These are phyloP conservation scores for Lophotriccus pileatus DNA, from an alignment of 2,797 vertebrate genomes.

Conservation along the genomic window DNA sequence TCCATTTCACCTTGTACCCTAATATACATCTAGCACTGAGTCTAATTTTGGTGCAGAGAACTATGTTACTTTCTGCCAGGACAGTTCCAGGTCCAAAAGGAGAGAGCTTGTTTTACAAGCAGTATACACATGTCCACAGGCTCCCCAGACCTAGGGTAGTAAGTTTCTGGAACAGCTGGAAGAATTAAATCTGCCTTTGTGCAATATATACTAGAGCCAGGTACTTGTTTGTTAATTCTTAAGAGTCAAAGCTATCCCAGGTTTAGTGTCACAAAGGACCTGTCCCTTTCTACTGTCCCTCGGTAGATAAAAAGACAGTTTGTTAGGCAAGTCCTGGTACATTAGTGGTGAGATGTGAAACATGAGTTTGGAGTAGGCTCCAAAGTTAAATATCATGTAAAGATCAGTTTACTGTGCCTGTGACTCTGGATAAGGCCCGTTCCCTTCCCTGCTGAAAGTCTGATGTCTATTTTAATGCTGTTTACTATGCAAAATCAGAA, in stretches of 20 bases:
- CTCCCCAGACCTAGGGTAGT: not conserved
- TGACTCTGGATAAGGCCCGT: not conserved
- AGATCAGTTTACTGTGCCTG: slow-evolving; percentile 35
- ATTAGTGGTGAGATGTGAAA: slow-evolving; percentile 12
- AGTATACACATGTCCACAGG: not conserved
- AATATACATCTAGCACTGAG: not conserved
- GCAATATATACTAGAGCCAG: not conserved
- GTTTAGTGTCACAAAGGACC: not conserved
- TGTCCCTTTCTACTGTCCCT: not conserved
- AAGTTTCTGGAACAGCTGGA: not conserved
- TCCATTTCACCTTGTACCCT: not conserved
- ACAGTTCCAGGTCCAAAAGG: not conserved
- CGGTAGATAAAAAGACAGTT: not conserved
- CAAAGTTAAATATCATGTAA: slow-evolving; percentile 40
- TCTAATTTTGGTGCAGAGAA: slow-evolving; percentile 4
- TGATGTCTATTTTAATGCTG: not conserved
- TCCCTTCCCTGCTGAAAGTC: not conserved
- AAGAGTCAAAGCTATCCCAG: not conserved
- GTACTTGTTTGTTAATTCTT: not conserved
- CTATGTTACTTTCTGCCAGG: not conserved
- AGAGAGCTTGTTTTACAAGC: not conserved
- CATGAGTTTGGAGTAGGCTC: slow-evolving; percentile 12
- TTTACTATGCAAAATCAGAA: not conserved
- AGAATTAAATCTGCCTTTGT: not conserved
- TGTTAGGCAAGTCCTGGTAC: not conserved